Percentiles rank a stretch among this genome's conserved stretches.
Conservation (phyloP, 2,113 vertebrate species). For the Oreotrochilus melanogaster region DNA sequence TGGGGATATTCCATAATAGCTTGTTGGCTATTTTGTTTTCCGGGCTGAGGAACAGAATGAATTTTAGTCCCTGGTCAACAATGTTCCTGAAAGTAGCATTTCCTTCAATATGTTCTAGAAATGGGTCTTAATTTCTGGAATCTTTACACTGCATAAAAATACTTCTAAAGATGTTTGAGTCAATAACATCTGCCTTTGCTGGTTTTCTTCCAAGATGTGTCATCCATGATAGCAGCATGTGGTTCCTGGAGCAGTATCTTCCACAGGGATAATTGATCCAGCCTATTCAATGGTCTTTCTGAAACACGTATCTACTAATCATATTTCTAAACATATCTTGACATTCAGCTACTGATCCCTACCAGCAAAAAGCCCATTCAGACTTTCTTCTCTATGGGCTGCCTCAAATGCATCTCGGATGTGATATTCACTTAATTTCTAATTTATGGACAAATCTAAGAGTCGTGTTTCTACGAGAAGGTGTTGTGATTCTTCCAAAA, state of each 20-base stretch:
- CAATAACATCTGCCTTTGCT: background rate
- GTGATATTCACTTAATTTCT: background rate
- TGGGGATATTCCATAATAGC: background rate
- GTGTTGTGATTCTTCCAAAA: background rate
- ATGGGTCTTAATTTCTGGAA: background rate
- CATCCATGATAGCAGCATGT: background rate
- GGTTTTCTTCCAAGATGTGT: slow-evolving; percentile 10
- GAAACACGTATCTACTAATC: background rate
- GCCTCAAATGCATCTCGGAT: background rate
- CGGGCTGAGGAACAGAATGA: background rate
- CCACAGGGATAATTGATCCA: background rate
- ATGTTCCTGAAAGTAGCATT: background rate
- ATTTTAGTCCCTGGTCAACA: background rate
- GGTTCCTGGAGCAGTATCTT: background rate
- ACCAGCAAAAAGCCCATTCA: background rate
- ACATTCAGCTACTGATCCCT: background rate
- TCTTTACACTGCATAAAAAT: background rate
- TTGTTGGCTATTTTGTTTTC: background rate
- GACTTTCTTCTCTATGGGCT: background rate
- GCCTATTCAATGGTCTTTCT: background rate
- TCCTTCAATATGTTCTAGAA: background rate
- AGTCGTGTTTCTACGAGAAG: background rate
- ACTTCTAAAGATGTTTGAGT: background rate
- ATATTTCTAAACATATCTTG: background rate
- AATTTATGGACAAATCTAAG: background rate